A percentile compares a stretch with the other conserved stretches of the same genome.
phyloP scores from a whole-genome alignment of 2,888 invertebrate species.

The Pseudococcus jackbeardsleyi region DNA sequence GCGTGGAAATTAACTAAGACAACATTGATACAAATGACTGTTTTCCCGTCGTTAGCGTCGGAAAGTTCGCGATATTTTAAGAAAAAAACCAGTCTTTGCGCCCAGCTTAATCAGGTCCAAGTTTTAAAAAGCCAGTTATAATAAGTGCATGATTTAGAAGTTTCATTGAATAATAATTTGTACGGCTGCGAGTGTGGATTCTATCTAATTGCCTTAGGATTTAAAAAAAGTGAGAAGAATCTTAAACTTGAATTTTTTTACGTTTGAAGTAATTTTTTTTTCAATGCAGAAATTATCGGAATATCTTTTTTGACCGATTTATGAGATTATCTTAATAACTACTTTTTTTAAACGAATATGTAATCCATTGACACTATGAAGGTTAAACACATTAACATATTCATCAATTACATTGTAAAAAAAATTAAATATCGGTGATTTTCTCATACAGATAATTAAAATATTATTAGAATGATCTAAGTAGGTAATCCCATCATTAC shows the following conservation, averaged over 20 bases:
- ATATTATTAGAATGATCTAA: not conserved
- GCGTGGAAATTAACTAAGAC: conserved; percentile 40
- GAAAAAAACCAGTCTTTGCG: conserved; percentile 4
- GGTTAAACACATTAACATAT: not conserved
- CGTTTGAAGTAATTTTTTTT: not conserved
- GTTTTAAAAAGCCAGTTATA: not conserved
- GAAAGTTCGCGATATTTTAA: not conserved
- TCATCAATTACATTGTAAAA: not conserved
- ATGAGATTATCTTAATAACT: not conserved
- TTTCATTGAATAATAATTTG: conserved; percentile 16
- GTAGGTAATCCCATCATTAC: not conserved
- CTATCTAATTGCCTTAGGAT: not conserved
- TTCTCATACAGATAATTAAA: not conserved
- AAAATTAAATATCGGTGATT: not conserved
- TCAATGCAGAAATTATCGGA: not conserved
- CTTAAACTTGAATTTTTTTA: not conserved
- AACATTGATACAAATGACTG: conserved; percentile 46
- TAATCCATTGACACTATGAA: not conserved
- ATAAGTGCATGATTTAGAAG: not conserved
- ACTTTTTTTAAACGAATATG: not conserved
- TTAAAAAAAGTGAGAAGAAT: not conserved
- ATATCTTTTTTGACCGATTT: not conserved
- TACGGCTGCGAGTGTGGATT: not conserved
- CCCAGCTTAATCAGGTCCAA: conserved; percentile 4
- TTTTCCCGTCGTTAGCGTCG: conserved; percentile 33